Evolutionary conservation across 2,888 invertebrate genomes (phyloP), one percentile per base, ranked within the genome.

Genomic region (Ichneumon xanthorius): DNA sequence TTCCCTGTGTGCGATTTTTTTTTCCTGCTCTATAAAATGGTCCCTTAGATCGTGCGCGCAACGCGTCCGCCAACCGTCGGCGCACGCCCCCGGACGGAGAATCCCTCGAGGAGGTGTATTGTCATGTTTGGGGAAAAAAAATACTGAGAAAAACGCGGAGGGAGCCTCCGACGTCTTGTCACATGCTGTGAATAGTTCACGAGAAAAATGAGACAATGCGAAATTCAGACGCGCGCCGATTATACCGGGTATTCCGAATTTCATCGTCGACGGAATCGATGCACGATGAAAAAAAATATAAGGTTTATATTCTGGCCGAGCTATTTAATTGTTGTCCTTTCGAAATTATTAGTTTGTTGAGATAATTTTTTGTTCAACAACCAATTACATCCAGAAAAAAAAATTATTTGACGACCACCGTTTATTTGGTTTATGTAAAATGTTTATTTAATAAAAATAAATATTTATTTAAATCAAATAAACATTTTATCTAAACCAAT

Each of bases 1-100:
- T 53, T 33, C 71, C 65, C 50, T 58, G 65, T 77, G 53, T 50
- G 65, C 77, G 65, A 78, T 55, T 77, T 82, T 63, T 45, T 55
- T 6, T 65, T 72, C 37, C 40, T 55, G 40, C 63, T 40, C 37
- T 40, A 55, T 11, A 58, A 45, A 58, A 58, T 26, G 14, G 58
- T 58, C 11, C 22, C 4, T 2, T 58, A 3, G 58, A 58, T 58
- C 58, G 58, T 11, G 3, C 3, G 11, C 14, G 4, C 58, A 14
- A 45, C 1, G 9, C 22, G 1, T 4, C 1, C 14, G 58, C 58
- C 33, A 26, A 26, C 58, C 58, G 19, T 14, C 4, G 1, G 58
- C 65, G 37, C 37, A 65, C 63, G 50, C 48, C 22, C 53, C 67
- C 37, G 22, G 6, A 65, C 26, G 19, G 19, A 68, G 40, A 55